Evolutionary conservation across 2,888 invertebrate genomes (phyloP).

Genomic region (Phlogophora meticulosa): DNA sequence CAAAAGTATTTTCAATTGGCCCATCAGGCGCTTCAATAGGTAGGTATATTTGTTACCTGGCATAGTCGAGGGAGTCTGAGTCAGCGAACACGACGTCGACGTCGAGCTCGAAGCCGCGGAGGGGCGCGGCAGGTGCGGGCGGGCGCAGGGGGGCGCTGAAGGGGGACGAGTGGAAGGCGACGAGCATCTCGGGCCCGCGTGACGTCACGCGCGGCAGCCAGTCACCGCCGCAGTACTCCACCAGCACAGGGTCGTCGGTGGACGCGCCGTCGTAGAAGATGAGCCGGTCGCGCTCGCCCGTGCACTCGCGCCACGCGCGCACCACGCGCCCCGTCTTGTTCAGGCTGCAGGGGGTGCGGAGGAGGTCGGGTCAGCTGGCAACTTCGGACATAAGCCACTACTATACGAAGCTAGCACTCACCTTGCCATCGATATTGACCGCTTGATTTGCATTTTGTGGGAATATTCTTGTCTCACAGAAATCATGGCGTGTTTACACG

Average conservation of each 20-base stretch:
- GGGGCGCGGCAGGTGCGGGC: constrained; percentile 91
- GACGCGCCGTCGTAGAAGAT: constrained; percentile 96
- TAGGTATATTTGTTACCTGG: constrained; percentile 81
- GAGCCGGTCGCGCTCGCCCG: constrained; percentile 95
- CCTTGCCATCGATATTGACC: constrained; percentile 92
- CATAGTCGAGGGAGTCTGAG: constrained; percentile 96
- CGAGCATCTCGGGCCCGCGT: constrained; percentile 95
- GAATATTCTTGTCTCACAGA: constrained; percentile 95
- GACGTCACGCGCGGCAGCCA: constrained; percentile 94
- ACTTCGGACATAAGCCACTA: not conserved
- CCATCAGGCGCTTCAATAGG: too few species aligned
- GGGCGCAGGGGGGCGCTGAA: constrained; percentile 94
- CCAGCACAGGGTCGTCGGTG: constrained; percentile 95
- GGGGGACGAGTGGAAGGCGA: constrained; percentile 96
- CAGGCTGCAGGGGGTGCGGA: too few species aligned
- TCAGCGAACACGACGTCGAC: constrained; percentile 97
- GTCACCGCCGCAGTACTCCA: constrained; percentile 97
- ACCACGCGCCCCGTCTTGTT: constrained; percentile 94
- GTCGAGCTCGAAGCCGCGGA: constrained; percentile 95
- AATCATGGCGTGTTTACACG: constrained; percentile 97
- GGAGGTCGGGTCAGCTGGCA: not conserved
- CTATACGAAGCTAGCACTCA: constrained; percentile 64
- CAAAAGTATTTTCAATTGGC: too few species aligned
- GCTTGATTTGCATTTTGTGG: constrained; percentile 94
- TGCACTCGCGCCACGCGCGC: constrained; percentile 96